Base-by-base conservation (phyloP, 2,797 vertebrate genomes). In the Rhinella marina region DNA sequence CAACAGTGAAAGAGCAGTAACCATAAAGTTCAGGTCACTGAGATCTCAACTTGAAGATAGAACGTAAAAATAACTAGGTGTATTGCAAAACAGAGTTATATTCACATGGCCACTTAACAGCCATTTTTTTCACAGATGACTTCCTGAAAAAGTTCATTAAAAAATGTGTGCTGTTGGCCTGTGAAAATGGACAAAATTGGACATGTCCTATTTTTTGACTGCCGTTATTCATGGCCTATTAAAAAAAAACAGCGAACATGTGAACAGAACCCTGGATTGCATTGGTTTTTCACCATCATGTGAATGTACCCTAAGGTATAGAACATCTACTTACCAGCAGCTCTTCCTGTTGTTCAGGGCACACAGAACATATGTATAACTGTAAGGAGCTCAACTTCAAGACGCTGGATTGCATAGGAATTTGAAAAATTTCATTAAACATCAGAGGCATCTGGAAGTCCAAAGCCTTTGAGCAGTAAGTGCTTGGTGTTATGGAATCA, bases 391-490 rank as follows among this genome's bases (percentile, higher is more conserved):
- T 97, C 89, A 94, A 89, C 23, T 94, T 93, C 94, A 97, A 92
- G 87, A 95, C 91, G 92, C 94, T 95, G 19, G 95, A 93, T 9
- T 96, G 95, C 91, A 97, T 94, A 0, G 97, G 97, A 90, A 99
- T 97, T 91, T 94, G 95, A 94, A 99, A 99, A 84, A 97, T 97
- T 93, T 99, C 97, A 79, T 98, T 99, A 93, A 98, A 98, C 91
- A 96, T 96, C 93, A 99, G 92, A 0, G 95, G 95, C 7, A 94
- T 91, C 88, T 98, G 97, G 29, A 96, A 96, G 89, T 98, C 97
- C 96, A 98, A 92, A 68, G 97, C 95, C 90, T 97, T 97, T 23
- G 97, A 98, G 92, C 98, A 99, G 95, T 98, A 98, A 89, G 97
- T 98, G 82, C 95, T 97, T 84, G 97, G 95, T 66, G 96, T 94